Evolutionary conservation across 1,140 invertebrate species (phyloP), one percentile per base, ranked within the genome.

Genomic region (Oncopodura yosiiana): DNA sequence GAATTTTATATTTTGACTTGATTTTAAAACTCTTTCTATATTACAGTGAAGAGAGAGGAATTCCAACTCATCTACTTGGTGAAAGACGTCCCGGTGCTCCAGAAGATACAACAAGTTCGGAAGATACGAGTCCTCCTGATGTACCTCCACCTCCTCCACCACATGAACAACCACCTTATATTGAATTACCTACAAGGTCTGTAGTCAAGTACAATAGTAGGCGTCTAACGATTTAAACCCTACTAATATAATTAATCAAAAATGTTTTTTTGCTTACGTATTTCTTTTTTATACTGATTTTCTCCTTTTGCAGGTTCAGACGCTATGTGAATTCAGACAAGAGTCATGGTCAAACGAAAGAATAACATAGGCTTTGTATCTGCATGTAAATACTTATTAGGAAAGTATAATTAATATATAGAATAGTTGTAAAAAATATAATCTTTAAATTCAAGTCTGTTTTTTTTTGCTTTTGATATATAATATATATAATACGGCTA

Each of bases 81-180:
- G 56, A 57, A 38, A 29, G 59, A 24, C 62, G 56, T 14, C 58
- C 60, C 8, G 56, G 54, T n/a, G 51, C 34, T 24, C 36, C 43
- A 18, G 44, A 49, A 3, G 62, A 64, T 39, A 59, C 61, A 26
- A 60, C 62, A 4, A 58, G 56, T 34, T 64, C 62, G 11, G 59
- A 61, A 24, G 56, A 53, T 36, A 58, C 61, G 50, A 56, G 53
- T 14, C 41, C 54, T 12, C 51, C 52, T 3, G 51, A 52, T 24
- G 38, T 32, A 12, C 43, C 21, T 38, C 48, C 53, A 21, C 62
- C 62, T 32, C 19, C 26, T 14, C 55, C 62, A 8, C 62, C 62
- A 26, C 54, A 48, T 23, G 62, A 59, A 37, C 48, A 64, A 11
- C 62, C 62, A 21, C 38, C 46, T 12, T 49, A 58, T 16, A 49